These are phyloP conservation scores for Petrocephalus schoutedeni DNA, from an alignment of 2,797 vertebrate genomes.

Conservation along the genomic window DNA sequence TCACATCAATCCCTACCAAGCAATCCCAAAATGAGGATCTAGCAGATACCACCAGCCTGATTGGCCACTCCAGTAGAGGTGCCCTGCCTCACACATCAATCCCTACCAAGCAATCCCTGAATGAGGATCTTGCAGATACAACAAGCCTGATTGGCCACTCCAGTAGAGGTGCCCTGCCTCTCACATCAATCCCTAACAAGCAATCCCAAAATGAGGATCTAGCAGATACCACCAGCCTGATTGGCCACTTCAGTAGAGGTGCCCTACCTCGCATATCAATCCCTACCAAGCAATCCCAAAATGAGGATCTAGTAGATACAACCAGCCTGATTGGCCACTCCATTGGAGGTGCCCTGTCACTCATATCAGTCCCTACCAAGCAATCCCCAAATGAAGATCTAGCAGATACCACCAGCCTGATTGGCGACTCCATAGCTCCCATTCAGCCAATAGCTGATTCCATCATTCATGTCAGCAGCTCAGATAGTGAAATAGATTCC, in stretches of 20 bases:
- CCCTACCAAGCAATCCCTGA: constrained; percentile 67
- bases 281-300: constrained; percentile 67
- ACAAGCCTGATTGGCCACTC: neutral
- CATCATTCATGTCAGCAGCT: constrained; percentile 45
- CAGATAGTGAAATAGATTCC: constrained; percentile 59
- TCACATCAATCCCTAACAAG: constrained; percentile 55
- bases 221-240: neutral
- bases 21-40: constrained; percentile 61
- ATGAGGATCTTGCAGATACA: constrained; percentile 47
- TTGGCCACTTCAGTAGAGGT: neutral
- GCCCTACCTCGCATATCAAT: neutral
- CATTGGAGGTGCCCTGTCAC: neutral
- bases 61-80: constrained; percentile 4
- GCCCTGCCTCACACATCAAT: neutral
- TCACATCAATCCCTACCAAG: constrained; percentile 55
- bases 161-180: neutral
- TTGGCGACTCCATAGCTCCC: neutral
- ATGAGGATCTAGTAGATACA: constrained; percentile 47
- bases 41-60: neutral
- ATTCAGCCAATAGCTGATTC: neutral
- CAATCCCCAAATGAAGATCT: constrained; percentile 61
- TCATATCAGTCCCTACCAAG: constrained; percentile 55
- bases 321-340: neutral
- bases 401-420: neutral
- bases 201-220: constrained; percentile 61